Evolutionary conservation across 2,797 vertebrate species (phyloP), one percentile per base, ranked within the genome.

Genomic region (Notolepis coatsorum): DNA sequence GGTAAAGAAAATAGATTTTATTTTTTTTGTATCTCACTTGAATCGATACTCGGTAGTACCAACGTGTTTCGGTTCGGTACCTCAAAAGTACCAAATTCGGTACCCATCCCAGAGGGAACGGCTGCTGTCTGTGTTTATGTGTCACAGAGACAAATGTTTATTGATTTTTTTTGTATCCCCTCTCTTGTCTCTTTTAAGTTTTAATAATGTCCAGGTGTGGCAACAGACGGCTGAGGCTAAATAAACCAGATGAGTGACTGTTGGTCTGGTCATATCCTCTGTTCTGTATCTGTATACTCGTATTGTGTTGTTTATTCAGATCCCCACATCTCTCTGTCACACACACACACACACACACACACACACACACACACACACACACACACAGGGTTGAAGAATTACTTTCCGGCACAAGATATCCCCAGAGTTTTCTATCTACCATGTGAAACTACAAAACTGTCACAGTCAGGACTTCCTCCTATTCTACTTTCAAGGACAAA

Each of bases 381-480:
- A 45, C 35, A 21, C 33, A 21, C 58, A 47, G 56, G 46, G 52
- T 61, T 71, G 77, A 62, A 71, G n/a, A n/a, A 70, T 55, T 12
- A 21, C n/a, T 87, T 90, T 90, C 89, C 77, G 79, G 82, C 68
- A 53, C 71, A 30, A 58, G 57, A 61, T 35, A 43, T 88, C 87
- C 89, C 87, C 67, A 43, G 82, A 84, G 84, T 79, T 87, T 89
- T 88, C 81, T 89, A 82, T 94, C 93, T 92, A 92, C 94, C 90
- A 91, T 89, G 91, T 74, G 79, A 89, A 92, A 81, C 95, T 90
- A 94, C 94, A 95, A 95, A 96, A 89, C 91, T 92, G 95, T 96
- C 96, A 96, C 90, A 95, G 92, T 94, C 94, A 93, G 95, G 94
- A 96, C 95, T 97, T 97, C 96, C 96, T 94, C 85, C 94, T 84